These are phyloP conservation scores for Harmothoe impar DNA, from an alignment of 2,888 invertebrate species.

Conservation along the genomic window DNA sequence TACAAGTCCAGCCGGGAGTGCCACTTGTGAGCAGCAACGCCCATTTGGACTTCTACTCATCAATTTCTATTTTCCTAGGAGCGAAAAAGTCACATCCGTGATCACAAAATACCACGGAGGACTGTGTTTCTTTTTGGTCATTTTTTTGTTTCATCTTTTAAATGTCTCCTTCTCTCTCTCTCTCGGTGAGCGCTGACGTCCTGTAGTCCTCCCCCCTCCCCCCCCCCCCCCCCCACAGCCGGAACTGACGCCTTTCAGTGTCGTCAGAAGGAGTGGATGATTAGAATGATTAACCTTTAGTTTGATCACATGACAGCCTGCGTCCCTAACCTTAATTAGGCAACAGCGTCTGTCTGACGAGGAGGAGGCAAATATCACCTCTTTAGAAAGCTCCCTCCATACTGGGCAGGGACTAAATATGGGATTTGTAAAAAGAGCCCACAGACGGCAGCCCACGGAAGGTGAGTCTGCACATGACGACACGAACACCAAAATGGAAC, in stretches of 20 bases:
- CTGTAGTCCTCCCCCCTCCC: too few species aligned
- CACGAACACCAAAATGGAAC: too few species aligned
- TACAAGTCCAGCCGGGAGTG: too few species aligned
- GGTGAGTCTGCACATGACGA: not conserved
- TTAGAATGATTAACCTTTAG: constrained; percentile 39
- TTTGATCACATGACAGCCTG: constrained; percentile 17
- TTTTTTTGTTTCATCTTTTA: not conserved
- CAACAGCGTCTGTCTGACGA: not conserved
- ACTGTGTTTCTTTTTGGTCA: not conserved
- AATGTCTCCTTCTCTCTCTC: not conserved
- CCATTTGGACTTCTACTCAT: not conserved
- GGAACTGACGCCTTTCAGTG: not conserved
- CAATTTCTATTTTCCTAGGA: not conserved
- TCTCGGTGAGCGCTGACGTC: not conserved
- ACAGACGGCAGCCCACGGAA: not conserved
- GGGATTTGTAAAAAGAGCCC: not conserved
- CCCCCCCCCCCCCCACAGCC: not conserved
- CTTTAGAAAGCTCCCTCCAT: not conserved
- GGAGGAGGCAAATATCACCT: not conserved
- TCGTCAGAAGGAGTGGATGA: not conserved
- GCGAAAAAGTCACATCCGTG: constrained; percentile 17
- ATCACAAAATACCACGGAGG: constrained; percentile 26
- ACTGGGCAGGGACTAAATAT: not conserved
- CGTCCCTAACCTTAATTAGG: too few species aligned
- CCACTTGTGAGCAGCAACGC: not conserved